Conservation (phyloP, 2,888 invertebrate species). For the Drosophila aldrichi region DNA sequence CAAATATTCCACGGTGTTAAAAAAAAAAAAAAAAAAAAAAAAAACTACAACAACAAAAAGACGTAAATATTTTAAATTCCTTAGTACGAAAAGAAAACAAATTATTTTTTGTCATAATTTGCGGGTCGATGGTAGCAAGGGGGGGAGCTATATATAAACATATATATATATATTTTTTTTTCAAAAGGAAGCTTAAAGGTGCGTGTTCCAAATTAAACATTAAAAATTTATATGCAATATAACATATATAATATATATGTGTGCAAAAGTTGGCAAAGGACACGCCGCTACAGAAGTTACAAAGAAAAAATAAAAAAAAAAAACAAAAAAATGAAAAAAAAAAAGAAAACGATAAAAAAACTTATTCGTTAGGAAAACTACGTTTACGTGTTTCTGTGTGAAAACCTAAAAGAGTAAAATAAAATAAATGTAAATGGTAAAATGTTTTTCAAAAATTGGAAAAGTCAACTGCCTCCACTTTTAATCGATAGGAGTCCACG, state of each 20-base stretch:
- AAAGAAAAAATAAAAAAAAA: slow-evolving; percentile 10
- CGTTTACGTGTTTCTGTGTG: slow-evolving; percentile 48
- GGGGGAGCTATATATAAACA: slow-evolving; percentile 8
- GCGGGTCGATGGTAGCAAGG: slow-evolving; percentile 18
- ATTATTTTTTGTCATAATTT: slow-evolving; percentile 40
- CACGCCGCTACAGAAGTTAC: slow-evolving; percentile 15
- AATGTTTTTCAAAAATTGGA: slow-evolving; percentile 31
- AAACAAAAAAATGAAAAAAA: slow-evolving; percentile 1
- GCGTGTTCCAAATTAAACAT: slow-evolving; percentile 20
- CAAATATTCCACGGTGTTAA: slow-evolving; percentile 60
- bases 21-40: slow-evolving; percentile 7
- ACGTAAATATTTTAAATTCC: slow-evolving; percentile 73
- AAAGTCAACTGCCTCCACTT: background rate
- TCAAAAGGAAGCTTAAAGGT: slow-evolving; percentile 17
- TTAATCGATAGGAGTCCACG: background rate
- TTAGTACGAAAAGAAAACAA: slow-evolving; percentile 56
- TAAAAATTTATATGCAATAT: background rate
- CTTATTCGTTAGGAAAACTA: slow-evolving; percentile 40
- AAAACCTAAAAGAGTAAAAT: slow-evolving; percentile 33
- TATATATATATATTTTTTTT: slow-evolving; percentile 21
- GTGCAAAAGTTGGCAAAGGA: slow-evolving; percentile 18
- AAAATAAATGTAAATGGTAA: slow-evolving; percentile 53
- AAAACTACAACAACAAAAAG: slow-evolving; percentile 42
- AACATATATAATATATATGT: slow-evolving; percentile 21
- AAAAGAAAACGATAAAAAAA: slow-evolving; percentile 6